Evolutionary conservation across 2,888 invertebrate genomes (phyloP).

Genomic region (Acleris holmiana): DNA sequence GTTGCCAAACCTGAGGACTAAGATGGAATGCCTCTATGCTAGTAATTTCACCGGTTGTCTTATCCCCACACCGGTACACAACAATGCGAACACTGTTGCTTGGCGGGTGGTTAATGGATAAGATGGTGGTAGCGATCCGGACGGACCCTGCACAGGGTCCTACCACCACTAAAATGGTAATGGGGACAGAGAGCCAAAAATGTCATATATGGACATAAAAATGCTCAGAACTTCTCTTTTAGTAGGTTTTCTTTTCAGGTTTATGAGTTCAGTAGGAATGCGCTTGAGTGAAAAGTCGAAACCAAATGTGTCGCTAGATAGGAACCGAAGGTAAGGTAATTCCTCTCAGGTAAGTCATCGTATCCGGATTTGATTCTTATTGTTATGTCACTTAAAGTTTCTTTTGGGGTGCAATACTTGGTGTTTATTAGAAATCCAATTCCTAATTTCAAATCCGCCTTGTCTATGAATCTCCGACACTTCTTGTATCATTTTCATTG

Average conservation of each 20-base stretch:
- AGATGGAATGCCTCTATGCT: too few species aligned
- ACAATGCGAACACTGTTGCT: too few species aligned
- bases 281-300: conserved; percentile 25
- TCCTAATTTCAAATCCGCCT: conserved; percentile 24
- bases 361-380: conserved; percentile 19
- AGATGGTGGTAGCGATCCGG: too few species aligned
- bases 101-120: too few species aligned
- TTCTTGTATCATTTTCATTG: conserved; percentile 9
- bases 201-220: conserved; percentile 34
- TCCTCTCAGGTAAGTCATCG: conserved; percentile 12
- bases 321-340: conserved; percentile 33
- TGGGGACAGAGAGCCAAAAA: conserved; percentile 25
- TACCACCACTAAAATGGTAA: too few species aligned
- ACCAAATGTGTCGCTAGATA: not conserved
- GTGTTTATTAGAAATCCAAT: conserved; percentile 5
- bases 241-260: conserved; percentile 19
- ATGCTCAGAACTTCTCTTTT: conserved; percentile 30
- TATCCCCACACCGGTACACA: too few species aligned
- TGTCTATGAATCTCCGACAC: conserved; percentile 14
- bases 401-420: conserved; percentile 17
- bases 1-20: too few species aligned
- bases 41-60: too few species aligned
- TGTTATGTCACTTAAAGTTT: conserved; percentile 15
- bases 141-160: too few species aligned
- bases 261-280: conserved; percentile 21